These are phyloP conservation scores for Thysanoteuthis rhombus DNA, from an alignment of 2,888 invertebrate species.

Conservation along the genomic window DNA sequence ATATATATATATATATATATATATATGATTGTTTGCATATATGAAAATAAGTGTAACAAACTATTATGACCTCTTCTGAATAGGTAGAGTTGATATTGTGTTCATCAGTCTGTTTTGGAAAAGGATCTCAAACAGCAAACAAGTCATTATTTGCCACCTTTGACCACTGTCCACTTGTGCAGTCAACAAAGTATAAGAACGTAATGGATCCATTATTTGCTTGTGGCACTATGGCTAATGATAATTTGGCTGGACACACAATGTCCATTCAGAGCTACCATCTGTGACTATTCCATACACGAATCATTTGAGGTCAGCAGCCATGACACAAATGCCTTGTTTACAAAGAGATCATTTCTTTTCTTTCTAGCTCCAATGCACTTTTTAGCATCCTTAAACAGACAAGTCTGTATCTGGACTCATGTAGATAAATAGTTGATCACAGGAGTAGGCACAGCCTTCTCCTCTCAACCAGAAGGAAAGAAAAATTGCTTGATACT, in stretches of 20 bases:
- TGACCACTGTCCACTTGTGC: not conserved
- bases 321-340: not conserved
- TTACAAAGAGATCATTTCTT: not conserved
- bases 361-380: not conserved
- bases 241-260: not conserved
- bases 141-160: not conserved
- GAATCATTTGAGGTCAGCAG: conserved; percentile 12
- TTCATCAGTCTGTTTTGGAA: not conserved
- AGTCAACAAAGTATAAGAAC: not conserved
- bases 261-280: not conserved
- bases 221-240: not conserved
- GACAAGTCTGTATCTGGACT: not conserved
- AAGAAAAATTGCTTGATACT: too few species aligned
- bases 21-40: too few species aligned
- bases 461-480: too few species aligned
- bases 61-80: too few species aligned
- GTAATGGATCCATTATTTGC: not conserved
- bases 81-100: not conserved
- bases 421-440: too few species aligned
- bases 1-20: too few species aligned
- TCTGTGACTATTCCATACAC: conserved; percentile 12
- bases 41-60: too few species aligned
- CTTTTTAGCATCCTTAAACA: not conserved
- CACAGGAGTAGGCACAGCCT: too few species aligned
- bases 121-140: not conserved